Conservation (phyloP, 2,113 vertebrate genomes). For the Salvator merianae region DNA sequence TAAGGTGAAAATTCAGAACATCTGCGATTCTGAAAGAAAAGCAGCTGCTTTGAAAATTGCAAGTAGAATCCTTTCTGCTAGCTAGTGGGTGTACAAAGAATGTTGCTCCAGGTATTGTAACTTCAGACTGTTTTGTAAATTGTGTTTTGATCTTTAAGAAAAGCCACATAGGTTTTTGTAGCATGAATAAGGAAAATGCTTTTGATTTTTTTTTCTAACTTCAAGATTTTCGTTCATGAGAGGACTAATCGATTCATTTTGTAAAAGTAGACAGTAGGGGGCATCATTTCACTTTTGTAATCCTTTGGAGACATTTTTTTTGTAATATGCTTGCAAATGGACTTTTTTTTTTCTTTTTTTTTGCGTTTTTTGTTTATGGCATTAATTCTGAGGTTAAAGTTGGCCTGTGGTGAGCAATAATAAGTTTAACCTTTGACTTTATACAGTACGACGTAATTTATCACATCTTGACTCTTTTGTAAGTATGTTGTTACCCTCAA, state of each 20-base stretch:
- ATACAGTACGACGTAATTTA: conserved; percentile 64
- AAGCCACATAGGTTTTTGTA: conserved; percentile 31
- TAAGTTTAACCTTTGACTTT: conserved; percentile 74
- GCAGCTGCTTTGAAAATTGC: neutral
- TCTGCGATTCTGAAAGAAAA: neutral
- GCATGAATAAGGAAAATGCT: conserved; percentile 37
- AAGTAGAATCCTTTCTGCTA: neutral
- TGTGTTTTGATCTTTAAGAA: conserved; percentile 55
- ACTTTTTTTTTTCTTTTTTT: conserved; percentile 13
- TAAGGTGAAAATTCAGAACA: conserved; percentile 2
- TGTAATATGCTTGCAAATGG: conserved; percentile 22
- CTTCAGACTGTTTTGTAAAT: conserved; percentile 9
- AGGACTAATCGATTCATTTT: neutral
- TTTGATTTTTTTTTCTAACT: conserved; percentile 27
- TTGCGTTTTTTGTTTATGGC: conserved; percentile 67
- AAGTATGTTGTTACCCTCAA: conserved; percentile 36
- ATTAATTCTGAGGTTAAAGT: conserved; percentile 73
- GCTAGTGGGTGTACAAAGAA: neutral
- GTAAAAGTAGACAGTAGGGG: conserved; percentile 67
- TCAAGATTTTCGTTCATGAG: conserved; percentile 38
- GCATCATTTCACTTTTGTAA: conserved; percentile 72
- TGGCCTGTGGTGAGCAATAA: conserved; percentile 69
- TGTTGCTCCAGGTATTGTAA: neutral
- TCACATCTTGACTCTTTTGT: conserved; percentile 61
- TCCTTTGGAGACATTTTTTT: conserved; percentile 64